A percentile compares a stretch with the other conserved stretches of the same genome.
Evolutionary conservation across 2,888 invertebrate genomes (phyloP).

Genomic region (Acrobasis repandana): DNA sequence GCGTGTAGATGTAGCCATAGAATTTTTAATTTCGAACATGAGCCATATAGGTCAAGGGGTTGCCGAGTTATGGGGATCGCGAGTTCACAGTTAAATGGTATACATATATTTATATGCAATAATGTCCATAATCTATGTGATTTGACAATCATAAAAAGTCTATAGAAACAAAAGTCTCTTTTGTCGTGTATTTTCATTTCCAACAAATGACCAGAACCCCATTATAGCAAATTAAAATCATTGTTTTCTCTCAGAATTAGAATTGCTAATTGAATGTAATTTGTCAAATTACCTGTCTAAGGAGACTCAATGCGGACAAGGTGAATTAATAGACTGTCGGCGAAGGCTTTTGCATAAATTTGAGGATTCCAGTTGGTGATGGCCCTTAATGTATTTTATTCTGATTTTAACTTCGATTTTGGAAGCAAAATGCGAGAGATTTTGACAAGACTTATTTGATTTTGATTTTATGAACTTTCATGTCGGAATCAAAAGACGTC

Average conservation of each 20-base stretch:
- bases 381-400: slow-evolving; percentile 8
- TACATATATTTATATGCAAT: too few relatives aligned
- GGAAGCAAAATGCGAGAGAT: too few relatives aligned
- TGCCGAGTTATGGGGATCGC: too few relatives aligned
- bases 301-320: slow-evolving; percentile 6
- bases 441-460: too few relatives aligned
- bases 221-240: slow-evolving; percentile 5
- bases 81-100: too few relatives aligned
- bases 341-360: slow-evolving; percentile 17
- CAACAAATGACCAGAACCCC: neutral
- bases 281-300: slow-evolving; percentile 21
- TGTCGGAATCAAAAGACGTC: too few relatives aligned
- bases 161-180: neutral
- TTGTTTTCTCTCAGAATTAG: slow-evolving; percentile 9
- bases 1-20: too few relatives aligned
- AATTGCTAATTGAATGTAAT: slow-evolving; percentile 18
- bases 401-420: neutral
- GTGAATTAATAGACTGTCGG: slow-evolving; percentile 18
- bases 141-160: too few relatives aligned
- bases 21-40: too few relatives aligned
- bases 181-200: neutral
- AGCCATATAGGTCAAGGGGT: too few relatives aligned
- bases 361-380: slow-evolving; percentile 1
- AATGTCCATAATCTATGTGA: too few relatives aligned
- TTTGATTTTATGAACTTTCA: too few relatives aligned